phyloP scores from a whole-genome alignment of 2,888 invertebrate genomes.

The Heliconius aoede region DNA sequence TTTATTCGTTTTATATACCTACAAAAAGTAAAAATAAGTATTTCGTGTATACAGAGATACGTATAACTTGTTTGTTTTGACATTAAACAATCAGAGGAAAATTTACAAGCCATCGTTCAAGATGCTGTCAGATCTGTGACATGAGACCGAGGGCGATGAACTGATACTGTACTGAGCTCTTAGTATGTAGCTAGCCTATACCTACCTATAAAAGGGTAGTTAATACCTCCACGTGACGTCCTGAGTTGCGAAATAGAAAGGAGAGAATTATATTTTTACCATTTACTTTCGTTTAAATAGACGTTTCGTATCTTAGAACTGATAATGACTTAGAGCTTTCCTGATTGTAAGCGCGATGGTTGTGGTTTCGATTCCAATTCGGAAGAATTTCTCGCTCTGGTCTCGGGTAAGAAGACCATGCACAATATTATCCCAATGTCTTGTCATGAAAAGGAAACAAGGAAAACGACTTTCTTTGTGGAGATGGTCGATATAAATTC shows the following conservation, averaged over 20 bases:
- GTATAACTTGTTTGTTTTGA: slow-evolving; percentile 24
- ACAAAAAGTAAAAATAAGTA: background rate
- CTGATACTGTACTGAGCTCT: slow-evolving; percentile 1
- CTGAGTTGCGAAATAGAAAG: background rate
- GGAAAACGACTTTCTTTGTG: no score
- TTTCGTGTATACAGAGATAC: background rate
- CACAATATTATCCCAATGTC: no score
- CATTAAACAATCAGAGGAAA: slow-evolving; percentile 36
- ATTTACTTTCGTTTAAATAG: background rate
- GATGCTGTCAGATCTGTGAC: slow-evolving; percentile 12
- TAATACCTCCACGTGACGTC: background rate
- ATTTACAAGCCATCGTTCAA: slow-evolving; percentile 34
- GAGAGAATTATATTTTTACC: background rate
- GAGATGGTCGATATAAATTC: no score
- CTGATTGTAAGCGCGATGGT: no score
- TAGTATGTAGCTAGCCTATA: background rate
- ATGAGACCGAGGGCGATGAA: slow-evolving; percentile 1
- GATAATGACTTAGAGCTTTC: no score
- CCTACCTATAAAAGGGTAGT: background rate
- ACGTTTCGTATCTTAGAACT: no score
- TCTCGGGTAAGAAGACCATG: no score
- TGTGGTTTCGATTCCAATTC: no score
- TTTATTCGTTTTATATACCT: accelerated
- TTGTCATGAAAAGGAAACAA: no score
- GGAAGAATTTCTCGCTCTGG: no score